Percentiles rank a stretch among this genome's conserved stretches.
phyloP scores from a whole-genome alignment of 2,797 vertebrate species.

The Centropyge bicolor region DNA sequence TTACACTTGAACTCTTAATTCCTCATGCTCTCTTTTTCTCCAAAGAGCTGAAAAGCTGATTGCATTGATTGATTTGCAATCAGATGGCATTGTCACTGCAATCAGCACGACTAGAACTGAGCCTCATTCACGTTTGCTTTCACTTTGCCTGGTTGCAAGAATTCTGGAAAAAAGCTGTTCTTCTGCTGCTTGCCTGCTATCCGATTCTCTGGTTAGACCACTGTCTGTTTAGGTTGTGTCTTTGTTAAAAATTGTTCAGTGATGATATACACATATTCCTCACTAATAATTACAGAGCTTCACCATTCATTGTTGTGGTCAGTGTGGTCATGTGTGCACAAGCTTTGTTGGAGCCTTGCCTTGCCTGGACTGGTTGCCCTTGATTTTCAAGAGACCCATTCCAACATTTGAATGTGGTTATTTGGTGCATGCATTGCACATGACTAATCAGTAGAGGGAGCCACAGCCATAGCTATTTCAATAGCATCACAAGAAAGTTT shows the following conservation, averaged over 20 bases:
- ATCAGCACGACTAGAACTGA: conserved; percentile 7
- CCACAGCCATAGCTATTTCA: conserved; percentile 44
- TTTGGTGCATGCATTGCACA: conserved; percentile 47
- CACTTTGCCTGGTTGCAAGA: not conserved
- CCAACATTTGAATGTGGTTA: not conserved
- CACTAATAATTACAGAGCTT: not conserved
- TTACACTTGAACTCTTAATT: conserved; percentile 18
- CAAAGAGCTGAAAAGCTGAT: conserved; percentile 30
- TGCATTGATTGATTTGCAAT: conserved; percentile 48
- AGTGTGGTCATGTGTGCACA: conserved; percentile 5
- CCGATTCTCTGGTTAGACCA: not conserved
- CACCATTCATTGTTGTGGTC: not conserved
- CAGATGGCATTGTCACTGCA: conserved; percentile 39
- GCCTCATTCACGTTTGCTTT: conserved; percentile 3
- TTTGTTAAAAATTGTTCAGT: conserved; percentile 4
- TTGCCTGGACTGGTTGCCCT: not conserved
- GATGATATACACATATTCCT: not conserved
- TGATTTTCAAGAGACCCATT: conserved; percentile 6
- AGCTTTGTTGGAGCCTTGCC: conserved; percentile 5
- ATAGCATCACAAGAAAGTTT: not conserved
- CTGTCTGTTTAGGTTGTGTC: not conserved
- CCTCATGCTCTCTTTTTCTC: conserved; percentile 3
- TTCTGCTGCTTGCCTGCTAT: conserved; percentile 29
- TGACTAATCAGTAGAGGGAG: conserved; percentile 74
- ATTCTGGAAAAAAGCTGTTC: conserved; percentile 13